Conservation (phyloP, 2,888 invertebrate genomes). For the Congeria kusceri region DNA sequence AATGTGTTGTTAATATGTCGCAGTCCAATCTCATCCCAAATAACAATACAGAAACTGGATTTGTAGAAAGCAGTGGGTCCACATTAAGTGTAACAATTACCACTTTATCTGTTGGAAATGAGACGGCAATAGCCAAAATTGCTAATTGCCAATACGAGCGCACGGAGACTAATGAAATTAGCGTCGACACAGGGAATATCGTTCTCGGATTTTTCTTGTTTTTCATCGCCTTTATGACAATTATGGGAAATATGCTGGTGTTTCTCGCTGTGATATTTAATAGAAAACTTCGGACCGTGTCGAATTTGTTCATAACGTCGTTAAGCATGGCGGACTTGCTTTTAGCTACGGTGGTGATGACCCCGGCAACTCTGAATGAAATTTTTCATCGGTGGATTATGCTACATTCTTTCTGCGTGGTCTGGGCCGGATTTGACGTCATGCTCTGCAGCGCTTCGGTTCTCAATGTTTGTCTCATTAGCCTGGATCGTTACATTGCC, state of each 20-base stretch:
- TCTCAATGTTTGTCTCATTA: conserved; percentile 78
- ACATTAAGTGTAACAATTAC: too few species aligned
- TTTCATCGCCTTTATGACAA: conserved; percentile 68
- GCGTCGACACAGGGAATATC: conserved; percentile 46
- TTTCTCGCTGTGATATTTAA: conserved; percentile 71
- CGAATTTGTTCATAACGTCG: conserved; percentile 79
- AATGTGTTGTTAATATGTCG: too few species aligned
- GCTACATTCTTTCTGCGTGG: conserved; percentile 70
- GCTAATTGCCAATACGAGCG: too few species aligned
- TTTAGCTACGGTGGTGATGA: conserved; percentile 79
- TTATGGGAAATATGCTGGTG: conserved; percentile 73
- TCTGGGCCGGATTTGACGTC: conserved; percentile 80
- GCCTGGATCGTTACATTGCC: conserved; percentile 77
- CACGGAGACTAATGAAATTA: too few species aligned
- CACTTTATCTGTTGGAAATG: too few species aligned
- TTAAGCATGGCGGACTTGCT: conserved; percentile 77
- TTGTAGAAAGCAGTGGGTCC: too few species aligned
- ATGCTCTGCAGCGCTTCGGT: conserved; percentile 80
- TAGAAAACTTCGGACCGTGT: conserved; percentile 73
- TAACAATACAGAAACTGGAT: too few species aligned
- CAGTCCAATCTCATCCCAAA: too few species aligned
- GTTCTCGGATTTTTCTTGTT: conserved; percentile 66
- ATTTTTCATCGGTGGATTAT: conserved; percentile 75
- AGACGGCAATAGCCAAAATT: too few species aligned
- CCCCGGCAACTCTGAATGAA: conserved; percentile 76